phyloP scores from a whole-genome alignment of 1,140 invertebrate genomes.

The Drosophila insularis region DNA sequence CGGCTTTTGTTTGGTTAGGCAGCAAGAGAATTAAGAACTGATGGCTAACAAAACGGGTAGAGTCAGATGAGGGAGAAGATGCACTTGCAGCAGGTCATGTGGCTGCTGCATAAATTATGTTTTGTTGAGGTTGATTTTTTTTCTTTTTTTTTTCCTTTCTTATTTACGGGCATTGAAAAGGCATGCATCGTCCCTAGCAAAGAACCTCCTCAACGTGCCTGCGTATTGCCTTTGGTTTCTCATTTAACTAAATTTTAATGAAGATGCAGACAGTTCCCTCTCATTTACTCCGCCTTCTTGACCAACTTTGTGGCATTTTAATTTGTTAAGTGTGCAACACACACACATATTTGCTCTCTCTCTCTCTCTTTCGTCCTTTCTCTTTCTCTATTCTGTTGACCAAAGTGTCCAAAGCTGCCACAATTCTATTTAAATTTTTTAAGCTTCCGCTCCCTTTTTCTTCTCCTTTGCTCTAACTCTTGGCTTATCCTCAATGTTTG shows the following conservation, averaged over 20 bases:
- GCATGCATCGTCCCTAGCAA: background rate
- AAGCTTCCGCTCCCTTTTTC: background rate
- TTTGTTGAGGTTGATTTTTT: constrained; percentile 25
- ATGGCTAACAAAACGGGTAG: constrained; percentile 6
- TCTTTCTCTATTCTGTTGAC: background rate
- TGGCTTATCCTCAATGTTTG: background rate
- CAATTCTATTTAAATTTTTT: constrained; percentile 39
- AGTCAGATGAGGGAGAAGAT: background rate
- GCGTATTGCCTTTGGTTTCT: background rate
- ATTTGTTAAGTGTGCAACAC: constrained; percentile 69
- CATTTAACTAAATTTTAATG: constrained; percentile 50
- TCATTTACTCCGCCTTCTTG: background rate
- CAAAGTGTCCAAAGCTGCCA: constrained; percentile 43
- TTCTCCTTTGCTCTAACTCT: background rate
- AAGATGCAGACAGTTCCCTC: constrained; percentile 32
- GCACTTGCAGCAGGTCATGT: constrained; percentile 15
- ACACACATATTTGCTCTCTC: background rate
- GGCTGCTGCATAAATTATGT: constrained; percentile 51
- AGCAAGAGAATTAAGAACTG: background rate
- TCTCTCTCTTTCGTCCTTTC: background rate
- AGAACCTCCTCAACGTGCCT: background rate
- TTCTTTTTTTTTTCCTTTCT: constrained; percentile 33
- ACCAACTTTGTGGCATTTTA: constrained; percentile 60
- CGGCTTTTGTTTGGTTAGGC: constrained; percentile 52
- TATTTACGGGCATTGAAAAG: constrained; percentile 45